Percentiles rank a stretch among this genome's conserved stretches.
Conservation (phyloP, 2,113 vertebrate genomes). For the Bathybates hornii region DNA sequence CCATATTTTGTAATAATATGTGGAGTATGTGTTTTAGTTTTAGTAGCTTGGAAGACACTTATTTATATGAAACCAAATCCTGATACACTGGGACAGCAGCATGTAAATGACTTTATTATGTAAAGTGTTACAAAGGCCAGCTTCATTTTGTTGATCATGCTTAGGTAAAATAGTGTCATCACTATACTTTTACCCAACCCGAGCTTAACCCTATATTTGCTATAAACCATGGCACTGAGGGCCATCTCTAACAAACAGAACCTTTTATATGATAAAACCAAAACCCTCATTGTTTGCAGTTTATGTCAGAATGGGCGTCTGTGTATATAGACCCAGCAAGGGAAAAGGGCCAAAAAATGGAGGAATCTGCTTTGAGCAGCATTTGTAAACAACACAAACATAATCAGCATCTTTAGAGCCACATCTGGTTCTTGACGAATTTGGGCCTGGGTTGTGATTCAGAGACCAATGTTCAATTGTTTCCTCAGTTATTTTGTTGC, state of each 20-base stretch:
- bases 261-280: slow-evolving; percentile 3
- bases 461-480: slow-evolving; percentile 45
- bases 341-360: background rate
- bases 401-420: slow-evolving; percentile 60
- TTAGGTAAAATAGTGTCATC: background rate
- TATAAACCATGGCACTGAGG: slow-evolving; percentile 12
- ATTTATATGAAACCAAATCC: background rate
- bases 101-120: background rate
- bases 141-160: background rate
- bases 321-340: slow-evolving; percentile 33
- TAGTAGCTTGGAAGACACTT: background rate
- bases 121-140: background rate
- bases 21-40: background rate
- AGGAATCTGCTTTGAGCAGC: slow-evolving; percentile 48
- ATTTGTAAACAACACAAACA: slow-evolving; percentile 68
- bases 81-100: background rate
- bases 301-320: slow-evolving; percentile 23
- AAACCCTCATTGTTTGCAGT: slow-evolving; percentile 41
- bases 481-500: slow-evolving; percentile 36
- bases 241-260: slow-evolving; percentile 25
- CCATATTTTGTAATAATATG: background rate
- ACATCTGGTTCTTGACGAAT: slow-evolving; percentile 63
- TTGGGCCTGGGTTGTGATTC: slow-evolving; percentile 43
- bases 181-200: background rate
- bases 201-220: background rate